Conservation (phyloP, 2,888 invertebrate genomes). For the Scaptomyza reducta region DNA sequence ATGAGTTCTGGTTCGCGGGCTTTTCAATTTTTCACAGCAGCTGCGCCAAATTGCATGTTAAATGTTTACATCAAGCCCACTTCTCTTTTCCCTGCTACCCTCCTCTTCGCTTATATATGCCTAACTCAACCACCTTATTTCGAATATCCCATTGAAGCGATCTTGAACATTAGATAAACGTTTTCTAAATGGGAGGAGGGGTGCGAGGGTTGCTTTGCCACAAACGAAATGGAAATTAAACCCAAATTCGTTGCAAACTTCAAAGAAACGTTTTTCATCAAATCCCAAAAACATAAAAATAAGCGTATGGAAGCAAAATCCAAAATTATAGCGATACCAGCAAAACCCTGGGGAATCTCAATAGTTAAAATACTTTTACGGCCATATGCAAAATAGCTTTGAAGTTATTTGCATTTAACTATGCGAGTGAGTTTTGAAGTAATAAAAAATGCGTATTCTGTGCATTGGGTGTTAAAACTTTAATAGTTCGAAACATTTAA, state of each 20-base stretch:
- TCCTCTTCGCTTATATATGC: not conserved
- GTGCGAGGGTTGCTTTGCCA: conserved; percentile 51
- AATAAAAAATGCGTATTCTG: not conserved
- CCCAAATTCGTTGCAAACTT: conserved; percentile 56
- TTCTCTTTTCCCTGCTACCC: not conserved
- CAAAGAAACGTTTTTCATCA: conserved; percentile 51
- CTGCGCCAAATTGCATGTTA: conserved; percentile 77
- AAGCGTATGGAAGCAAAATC: not conserved
- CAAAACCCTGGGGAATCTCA: conserved; percentile 36
- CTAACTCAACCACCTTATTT: conserved; percentile 4
- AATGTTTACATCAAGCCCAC: conserved; percentile 48
- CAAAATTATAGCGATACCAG: conserved; percentile 36
- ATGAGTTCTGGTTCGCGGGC: conserved; percentile 63
- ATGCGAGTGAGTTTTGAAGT: not conserved
- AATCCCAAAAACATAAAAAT: conserved; percentile 29
- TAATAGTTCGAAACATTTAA: not conserved
- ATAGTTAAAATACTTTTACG: conserved; percentile 38
- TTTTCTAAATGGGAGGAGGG: conserved; percentile 35
- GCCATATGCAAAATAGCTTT: conserved; percentile 35
- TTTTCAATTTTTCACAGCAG: conserved; percentile 69
- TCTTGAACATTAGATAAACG: conserved; percentile 70
- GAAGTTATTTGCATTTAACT: conserved; percentile 13
- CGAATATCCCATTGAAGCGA: conserved; percentile 36
- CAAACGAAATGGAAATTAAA: conserved; percentile 68
- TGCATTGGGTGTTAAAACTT: not conserved